phyloP scores from a whole-genome alignment of 2,797 vertebrate genomes.

The Ptychadena robeensis region DNA sequence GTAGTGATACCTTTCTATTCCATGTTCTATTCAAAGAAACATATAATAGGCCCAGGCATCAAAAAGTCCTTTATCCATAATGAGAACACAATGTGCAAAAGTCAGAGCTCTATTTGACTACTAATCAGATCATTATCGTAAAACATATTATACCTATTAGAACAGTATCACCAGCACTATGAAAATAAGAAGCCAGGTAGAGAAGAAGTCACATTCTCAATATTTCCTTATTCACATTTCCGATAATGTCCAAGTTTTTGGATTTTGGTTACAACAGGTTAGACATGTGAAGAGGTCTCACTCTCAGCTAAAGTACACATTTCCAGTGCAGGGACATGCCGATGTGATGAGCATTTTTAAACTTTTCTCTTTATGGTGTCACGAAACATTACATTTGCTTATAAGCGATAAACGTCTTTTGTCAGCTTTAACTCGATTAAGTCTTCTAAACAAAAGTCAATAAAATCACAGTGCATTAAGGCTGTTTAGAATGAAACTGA shows the following conservation, averaged over 20 bases:
- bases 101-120: no score
- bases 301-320: not conserved
- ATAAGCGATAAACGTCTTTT: not conserved
- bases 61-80: no score
- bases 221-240: not conserved
- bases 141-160: no score
- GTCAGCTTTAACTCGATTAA: not conserved
- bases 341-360: not conserved
- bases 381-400: not conserved
- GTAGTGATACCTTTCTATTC: no score
- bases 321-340: not conserved
- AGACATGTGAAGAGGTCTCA: not conserved
- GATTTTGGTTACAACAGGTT: not conserved
- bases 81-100: no score
- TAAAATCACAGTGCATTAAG: slow-evolving; percentile 7
- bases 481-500: not conserved
- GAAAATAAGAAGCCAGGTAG: no score
- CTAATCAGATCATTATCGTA: no score
- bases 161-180: no score
- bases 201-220: not conserved
- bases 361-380: not conserved
- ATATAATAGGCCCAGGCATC: no score
- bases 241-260: not conserved
- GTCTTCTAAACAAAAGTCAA: slow-evolving; percentile 10
- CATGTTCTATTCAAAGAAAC: no score